Conservation (phyloP, 1,140 invertebrate genomes). For the Drosophila pseudoananassae region DNA sequence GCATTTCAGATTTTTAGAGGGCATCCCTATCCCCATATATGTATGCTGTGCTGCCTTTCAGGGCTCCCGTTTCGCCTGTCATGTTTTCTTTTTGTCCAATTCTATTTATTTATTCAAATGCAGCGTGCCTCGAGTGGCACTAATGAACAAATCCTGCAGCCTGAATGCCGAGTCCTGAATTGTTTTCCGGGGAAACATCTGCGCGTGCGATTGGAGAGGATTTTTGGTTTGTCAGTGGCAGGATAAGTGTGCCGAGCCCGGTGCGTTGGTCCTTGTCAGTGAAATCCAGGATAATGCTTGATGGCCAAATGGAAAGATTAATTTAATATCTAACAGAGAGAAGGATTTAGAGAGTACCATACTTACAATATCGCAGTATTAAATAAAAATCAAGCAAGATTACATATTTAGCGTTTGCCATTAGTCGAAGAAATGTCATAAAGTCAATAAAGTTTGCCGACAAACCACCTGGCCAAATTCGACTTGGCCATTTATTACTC, state of each 20-base stretch:
- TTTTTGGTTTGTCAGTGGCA: constrained; percentile 13
- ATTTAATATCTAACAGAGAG: too few species aligned
- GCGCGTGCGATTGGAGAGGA: constrained; percentile 55
- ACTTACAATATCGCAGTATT: too few species aligned
- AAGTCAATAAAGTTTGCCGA: not conserved
- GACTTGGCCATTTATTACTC: constrained; percentile 5
- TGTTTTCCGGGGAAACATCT: constrained; percentile 63
- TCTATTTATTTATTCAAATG: constrained; percentile 72
- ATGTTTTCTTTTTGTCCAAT: constrained; percentile 31
- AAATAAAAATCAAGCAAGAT: not conserved
- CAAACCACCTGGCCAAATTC: not conserved
- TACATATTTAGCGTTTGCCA: not conserved
- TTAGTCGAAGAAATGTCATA: not conserved
- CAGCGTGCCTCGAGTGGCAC: constrained; percentile 56
- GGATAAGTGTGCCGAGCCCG: constrained; percentile 42
- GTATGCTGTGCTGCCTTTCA: not conserved
- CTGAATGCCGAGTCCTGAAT: constrained; percentile 22
- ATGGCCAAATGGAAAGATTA: not conserved
- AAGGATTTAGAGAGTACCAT: too few species aligned
- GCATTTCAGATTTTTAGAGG: too few species aligned
- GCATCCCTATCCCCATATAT: constrained; percentile 6
- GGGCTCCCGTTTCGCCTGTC: constrained; percentile 64
- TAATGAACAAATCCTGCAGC: constrained; percentile 64
- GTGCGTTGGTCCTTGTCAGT: constrained; percentile 36
- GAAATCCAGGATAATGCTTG: constrained; percentile 13